Conservation (phyloP, 2,888 invertebrate genomes). For the Tetranychus piercei region DNA sequence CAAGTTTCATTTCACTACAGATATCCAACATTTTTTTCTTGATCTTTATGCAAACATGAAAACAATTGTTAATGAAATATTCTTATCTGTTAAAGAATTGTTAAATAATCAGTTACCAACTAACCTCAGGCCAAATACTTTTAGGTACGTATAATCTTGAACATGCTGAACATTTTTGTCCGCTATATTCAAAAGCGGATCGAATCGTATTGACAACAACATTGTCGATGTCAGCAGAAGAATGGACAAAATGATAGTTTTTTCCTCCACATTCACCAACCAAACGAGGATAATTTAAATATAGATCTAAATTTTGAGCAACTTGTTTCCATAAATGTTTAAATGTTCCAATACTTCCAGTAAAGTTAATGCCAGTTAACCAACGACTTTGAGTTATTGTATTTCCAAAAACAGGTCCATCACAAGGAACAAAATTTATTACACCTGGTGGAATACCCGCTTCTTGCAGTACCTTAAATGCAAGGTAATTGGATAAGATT, state of each 20-base stretch:
- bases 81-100: conserved; percentile 37
- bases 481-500: conserved; percentile 78
- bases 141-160: conserved; percentile 88
- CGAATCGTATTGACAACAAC: conserved; percentile 68
- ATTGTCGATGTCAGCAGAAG: conserved; percentile 60
- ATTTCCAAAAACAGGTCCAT: conserved; percentile 86
- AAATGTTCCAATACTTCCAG: conserved; percentile 90
- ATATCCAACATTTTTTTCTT: conserved; percentile 51
- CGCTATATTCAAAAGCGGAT: conserved; percentile 78
- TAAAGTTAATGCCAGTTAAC: conserved; percentile 88
- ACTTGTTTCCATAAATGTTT: conserved; percentile 80
- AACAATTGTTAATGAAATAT: conserved; percentile 10
- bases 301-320: conserved; percentile 62
- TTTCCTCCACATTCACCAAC: conserved; percentile 90
- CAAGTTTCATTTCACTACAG: conserved; percentile 57
- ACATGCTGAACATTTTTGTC: conserved; percentile 96
- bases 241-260: conserved; percentile 92
- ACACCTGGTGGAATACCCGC: conserved; percentile 84
- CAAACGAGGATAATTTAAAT: conserved; percentile 74
- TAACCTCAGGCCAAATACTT: conserved; percentile 56
- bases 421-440: conserved; percentile 88
- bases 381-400: conserved; percentile 63
- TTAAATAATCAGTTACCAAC: conserved; percentile 38
- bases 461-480: conserved; percentile 68
- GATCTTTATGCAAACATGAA: conserved; percentile 36